These are phyloP conservation scores for Remorina albescens DNA, from an alignment of 2,797 vertebrate genomes.

Conservation along the genomic window DNA sequence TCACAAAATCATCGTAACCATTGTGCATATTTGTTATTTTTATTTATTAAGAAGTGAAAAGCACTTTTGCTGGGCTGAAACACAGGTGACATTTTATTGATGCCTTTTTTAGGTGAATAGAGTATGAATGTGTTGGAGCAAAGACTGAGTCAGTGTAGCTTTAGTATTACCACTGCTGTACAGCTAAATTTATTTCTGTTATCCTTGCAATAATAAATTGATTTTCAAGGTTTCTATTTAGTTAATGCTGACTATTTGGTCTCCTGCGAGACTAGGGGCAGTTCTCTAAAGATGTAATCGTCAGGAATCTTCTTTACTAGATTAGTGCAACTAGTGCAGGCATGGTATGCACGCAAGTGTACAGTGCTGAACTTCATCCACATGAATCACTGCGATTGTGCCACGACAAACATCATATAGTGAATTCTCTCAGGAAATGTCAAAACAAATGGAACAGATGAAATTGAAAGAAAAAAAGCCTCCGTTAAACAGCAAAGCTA, in stretches of 20 bases:
- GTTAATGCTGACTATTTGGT: slow-evolving; percentile 10
- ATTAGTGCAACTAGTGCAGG: not conserved
- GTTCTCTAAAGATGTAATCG: slow-evolving; percentile 27
- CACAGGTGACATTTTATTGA: not conserved
- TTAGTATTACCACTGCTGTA: not conserved
- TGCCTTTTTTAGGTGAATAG: not conserved
- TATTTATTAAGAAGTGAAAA: slow-evolving; percentile 6
- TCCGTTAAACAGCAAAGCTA: not conserved
- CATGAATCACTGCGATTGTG: slow-evolving; percentile 19
- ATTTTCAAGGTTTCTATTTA: slow-evolving; percentile 12
- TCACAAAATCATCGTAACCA: no score
- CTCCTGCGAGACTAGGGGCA: slow-evolving; percentile 24
- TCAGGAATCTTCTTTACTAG: slow-evolving; percentile 39
- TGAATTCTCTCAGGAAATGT: not conserved
- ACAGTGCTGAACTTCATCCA: not conserved
- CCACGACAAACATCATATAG: slow-evolving; percentile 1
- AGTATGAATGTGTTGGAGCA: not conserved
- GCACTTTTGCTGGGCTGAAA: slow-evolving; percentile 22
- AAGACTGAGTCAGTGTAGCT: not conserved
- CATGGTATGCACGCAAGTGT: not conserved
- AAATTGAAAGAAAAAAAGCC: not conserved
- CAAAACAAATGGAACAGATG: not conserved
- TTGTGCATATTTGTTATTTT: no score
- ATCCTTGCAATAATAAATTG: not conserved
- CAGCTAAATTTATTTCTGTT: not conserved